phyloP scores from a whole-genome alignment of 2,797 vertebrate species.

The Sebastiscus albofasciatus region DNA sequence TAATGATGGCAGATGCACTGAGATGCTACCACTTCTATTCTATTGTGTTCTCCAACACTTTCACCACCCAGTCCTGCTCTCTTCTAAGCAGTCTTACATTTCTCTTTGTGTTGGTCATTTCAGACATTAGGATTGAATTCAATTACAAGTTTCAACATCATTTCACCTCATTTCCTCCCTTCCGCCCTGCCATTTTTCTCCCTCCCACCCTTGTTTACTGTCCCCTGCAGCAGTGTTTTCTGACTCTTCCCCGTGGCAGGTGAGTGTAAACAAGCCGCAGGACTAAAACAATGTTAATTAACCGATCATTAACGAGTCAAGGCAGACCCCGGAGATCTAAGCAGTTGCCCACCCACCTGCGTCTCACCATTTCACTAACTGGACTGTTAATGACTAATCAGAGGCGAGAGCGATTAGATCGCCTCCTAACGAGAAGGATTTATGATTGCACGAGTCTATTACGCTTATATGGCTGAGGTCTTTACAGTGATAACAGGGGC shows the following conservation, averaged over 20 bases:
- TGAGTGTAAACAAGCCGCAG: conserved; percentile 72
- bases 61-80: neutral
- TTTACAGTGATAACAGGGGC: conserved; percentile 14
- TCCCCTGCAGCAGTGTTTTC: conserved; percentile 73
- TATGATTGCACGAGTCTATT: conserved; percentile 68
- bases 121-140: conserved; percentile 1
- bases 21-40: conserved; percentile 53
- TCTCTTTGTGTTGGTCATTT: neutral
- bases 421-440: conserved; percentile 79
- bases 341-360: conserved; percentile 79
- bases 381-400: conserved; percentile 83
- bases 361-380: conserved; percentile 77
- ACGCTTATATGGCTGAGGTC: conserved; percentile 38
- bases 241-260: conserved; percentile 65
- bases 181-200: neutral
- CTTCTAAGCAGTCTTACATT: neutral
- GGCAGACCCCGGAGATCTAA: conserved; percentile 75
- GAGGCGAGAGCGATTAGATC: conserved; percentile 74
- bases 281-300: conserved; percentile 82
- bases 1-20: conserved; percentile 64
- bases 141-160: conserved; percentile 9
- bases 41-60: neutral
- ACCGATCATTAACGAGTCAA: conserved; percentile 74
- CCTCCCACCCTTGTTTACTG: conserved; percentile 59
- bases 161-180: conserved; percentile 14